These are phyloP conservation scores for Petrolisthes cinctipes DNA, from an alignment of 2,888 invertebrate genomes.

Conservation along the genomic window DNA sequence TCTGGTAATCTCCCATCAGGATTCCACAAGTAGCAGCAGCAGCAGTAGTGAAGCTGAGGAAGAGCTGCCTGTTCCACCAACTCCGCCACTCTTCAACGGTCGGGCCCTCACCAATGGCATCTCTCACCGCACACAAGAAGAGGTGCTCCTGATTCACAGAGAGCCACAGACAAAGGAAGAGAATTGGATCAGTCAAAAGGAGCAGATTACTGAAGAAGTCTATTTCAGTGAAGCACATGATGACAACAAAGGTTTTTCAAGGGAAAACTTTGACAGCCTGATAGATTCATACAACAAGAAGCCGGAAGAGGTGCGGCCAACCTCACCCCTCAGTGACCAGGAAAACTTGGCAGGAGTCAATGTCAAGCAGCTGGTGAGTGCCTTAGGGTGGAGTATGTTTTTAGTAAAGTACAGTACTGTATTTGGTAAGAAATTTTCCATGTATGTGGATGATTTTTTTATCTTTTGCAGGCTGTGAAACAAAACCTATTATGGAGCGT, in stretches of 20 bases:
- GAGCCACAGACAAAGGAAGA: not conserved
- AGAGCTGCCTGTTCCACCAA: slow-evolving; percentile 20
- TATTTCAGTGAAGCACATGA: slow-evolving; percentile 8
- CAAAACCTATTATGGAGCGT: too few species aligned
- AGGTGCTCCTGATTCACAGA: not conserved
- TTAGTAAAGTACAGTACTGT: too few species aligned
- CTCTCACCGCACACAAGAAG: not conserved
- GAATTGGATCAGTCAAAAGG: not conserved
- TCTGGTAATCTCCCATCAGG: not conserved
- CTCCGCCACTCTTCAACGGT: slow-evolving; percentile 49
- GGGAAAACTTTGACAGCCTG: slow-evolving; percentile 40
- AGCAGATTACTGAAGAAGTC: not conserved
- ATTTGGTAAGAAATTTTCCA: too few species aligned
- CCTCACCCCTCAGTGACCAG: slow-evolving; percentile 37
- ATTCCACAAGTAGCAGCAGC: slow-evolving; percentile 7
- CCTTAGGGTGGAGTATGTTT: too few species aligned
- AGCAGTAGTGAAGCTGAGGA: slow-evolving; percentile 31
- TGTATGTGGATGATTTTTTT: too few species aligned
- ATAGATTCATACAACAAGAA: slow-evolving; percentile 30
- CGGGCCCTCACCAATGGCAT: slow-evolving; percentile 39
- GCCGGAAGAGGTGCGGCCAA: slow-evolving; percentile 13
- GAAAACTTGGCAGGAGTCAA: slow-evolving; percentile 45
- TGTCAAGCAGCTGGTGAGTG: slow-evolving; percentile 50
- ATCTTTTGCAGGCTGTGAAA: too few species aligned
- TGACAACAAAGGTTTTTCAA: slow-evolving; percentile 9